Evolutionary conservation across 2,113 vertebrate species (phyloP), one percentile per base, ranked within the genome.

Genomic region (Leiothrix lutea): DNA sequence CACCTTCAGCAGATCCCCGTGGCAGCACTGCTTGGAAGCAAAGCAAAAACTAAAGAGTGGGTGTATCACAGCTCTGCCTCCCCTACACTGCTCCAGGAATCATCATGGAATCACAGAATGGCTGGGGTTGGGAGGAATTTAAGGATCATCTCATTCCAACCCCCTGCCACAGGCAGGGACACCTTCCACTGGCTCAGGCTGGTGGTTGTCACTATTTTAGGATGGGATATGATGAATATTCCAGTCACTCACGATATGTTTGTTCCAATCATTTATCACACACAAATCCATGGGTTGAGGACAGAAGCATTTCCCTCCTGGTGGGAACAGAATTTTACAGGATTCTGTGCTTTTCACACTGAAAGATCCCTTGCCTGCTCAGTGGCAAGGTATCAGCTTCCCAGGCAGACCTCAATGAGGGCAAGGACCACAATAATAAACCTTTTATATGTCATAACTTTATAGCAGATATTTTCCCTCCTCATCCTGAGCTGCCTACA

Each of bases 101-200:
- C 12, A 7, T 1, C 48, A 9, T 1, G 64, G 64, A 23, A 36
- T 28, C 56, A 12, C 26, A 33, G 35, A 35, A 50, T 0, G 5
- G 35, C 23, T 33, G 19, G 47, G 29, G 8, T 4, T 26, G 54
- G 62, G 20, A 56, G 56, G 48, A 31, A 70, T 25, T 19, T 26
- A 20, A 36, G 57, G 48, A 48, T 56, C 21, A 9, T 17, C 40
- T 48, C 11, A 8, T 2, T 47, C 53, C 61, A 53, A 5, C 2
- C 14, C 28, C 20, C 15, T 81, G 48, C 48, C 85, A 24, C 0
- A 2, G 64, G n/a, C n/a, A 62, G 56, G 57, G 48, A 71, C 58
- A 36, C 6, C 6, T 56, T 6, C 17, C 62, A 31, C 48, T 0
- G 31, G 40, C 35, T 14, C 56, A 42, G 62, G 29, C 0, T 40